Conservation (phyloP, 2,888 invertebrate genomes). For the Oeneis ivallda region DNA sequence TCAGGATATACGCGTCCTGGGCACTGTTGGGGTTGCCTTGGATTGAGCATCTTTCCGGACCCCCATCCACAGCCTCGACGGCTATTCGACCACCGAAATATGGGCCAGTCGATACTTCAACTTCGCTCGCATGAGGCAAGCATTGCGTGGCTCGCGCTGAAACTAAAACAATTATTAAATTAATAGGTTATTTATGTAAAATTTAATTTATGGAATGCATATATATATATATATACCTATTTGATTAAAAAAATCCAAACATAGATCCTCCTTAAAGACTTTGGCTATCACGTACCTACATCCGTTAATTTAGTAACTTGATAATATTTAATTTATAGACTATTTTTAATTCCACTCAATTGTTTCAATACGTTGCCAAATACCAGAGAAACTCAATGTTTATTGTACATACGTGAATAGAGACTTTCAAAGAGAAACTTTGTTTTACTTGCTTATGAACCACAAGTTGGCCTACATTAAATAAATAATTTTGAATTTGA, state of each 20-base stretch:
- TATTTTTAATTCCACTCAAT: neutral
- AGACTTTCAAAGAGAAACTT: slow-evolving; percentile 2
- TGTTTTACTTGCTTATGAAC: too few species aligned
- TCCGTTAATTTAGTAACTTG: too few species aligned
- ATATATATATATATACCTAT: too few species aligned
- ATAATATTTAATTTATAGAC: neutral
- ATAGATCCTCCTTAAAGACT: too few species aligned
- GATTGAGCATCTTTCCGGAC: slow-evolving; percentile 85
- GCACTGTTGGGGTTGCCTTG: slow-evolving; percentile 88
- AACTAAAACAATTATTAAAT: slow-evolving; percentile 72
- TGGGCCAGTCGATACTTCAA: slow-evolving; percentile 91
- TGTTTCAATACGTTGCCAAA: neutral
- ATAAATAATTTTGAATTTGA: too few species aligned
- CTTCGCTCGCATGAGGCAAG: slow-evolving; percentile 89
- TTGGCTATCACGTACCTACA: too few species aligned
- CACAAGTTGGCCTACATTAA: too few species aligned
- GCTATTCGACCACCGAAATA: slow-evolving; percentile 90
- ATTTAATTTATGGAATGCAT: neutral
- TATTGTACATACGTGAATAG: neutral
- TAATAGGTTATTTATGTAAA: neutral
- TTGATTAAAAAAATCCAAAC: too few species aligned
- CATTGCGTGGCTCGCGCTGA: slow-evolving; percentile 91
- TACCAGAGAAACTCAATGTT: neutral
- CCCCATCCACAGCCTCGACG: slow-evolving; percentile 87
- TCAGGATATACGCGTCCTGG: slow-evolving; percentile 87